Conservation (phyloP, 2,797 vertebrate species). For the Coranthus polyacanthus region DNA sequence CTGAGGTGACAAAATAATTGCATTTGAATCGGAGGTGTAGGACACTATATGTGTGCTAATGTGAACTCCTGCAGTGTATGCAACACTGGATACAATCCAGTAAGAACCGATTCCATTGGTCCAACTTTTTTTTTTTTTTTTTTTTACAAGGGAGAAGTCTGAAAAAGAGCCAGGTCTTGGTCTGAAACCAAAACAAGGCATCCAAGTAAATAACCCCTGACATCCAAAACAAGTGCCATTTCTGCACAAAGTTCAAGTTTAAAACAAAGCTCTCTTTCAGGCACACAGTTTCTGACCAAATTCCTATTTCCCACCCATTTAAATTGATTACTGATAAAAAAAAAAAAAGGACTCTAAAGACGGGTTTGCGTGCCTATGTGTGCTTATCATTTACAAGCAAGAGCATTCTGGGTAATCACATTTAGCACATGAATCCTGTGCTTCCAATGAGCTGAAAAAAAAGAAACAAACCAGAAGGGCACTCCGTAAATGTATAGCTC, state of each 20-base stretch:
- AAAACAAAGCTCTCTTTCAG: slow-evolving; percentile 74
- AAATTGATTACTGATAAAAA: slow-evolving; percentile 68
- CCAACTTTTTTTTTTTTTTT: no score
- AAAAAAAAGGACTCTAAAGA: slow-evolving; percentile 30
- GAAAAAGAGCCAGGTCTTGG: slow-evolving; percentile 46
- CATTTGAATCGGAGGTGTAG: slow-evolving; percentile 35
- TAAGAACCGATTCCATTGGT: slow-evolving; percentile 24
- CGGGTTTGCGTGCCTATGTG: slow-evolving; percentile 37
- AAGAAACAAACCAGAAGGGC: neutral
- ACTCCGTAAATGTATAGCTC: no score
- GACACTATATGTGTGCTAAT: slow-evolving; percentile 15
- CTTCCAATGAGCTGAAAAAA: slow-evolving; percentile 52
- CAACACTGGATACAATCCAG: slow-evolving; percentile 41
- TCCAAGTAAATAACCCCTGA: slow-evolving; percentile 60
- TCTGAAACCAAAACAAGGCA: slow-evolving; percentile 51
- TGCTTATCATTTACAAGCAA: slow-evolving; percentile 46
- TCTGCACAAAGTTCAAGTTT: slow-evolving; percentile 60
- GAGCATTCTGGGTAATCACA: slow-evolving; percentile 55
- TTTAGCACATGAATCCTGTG: slow-evolving; percentile 59
- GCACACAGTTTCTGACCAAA: slow-evolving; percentile 18
- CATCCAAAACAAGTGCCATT: slow-evolving; percentile 57
- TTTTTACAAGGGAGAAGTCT: slow-evolving; percentile 39
- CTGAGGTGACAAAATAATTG: slow-evolving; percentile 38
- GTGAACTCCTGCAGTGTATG: slow-evolving; percentile 15
- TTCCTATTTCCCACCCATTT: slow-evolving; percentile 42